Conservation (phyloP, 2,888 invertebrate genomes). For the Cryptus viduatorius region DNA sequence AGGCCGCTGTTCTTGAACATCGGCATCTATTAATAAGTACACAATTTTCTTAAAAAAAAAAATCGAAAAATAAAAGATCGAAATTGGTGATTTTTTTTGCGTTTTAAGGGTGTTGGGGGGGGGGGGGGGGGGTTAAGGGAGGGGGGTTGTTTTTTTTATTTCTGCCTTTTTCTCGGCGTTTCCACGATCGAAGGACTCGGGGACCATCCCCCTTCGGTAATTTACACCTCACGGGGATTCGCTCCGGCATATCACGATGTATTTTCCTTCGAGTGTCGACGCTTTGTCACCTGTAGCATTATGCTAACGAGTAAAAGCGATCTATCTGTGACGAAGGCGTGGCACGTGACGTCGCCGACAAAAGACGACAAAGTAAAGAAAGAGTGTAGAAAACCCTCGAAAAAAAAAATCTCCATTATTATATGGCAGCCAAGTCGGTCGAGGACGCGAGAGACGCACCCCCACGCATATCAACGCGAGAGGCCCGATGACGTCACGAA, state of each 20-base stretch:
- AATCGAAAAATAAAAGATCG: no score
- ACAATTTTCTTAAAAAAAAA: no score
- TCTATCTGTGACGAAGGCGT: conserved; percentile 3
- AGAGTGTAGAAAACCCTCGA: background rate
- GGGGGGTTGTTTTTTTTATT: no score
- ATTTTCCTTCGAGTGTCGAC: background rate
- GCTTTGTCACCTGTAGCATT: background rate
- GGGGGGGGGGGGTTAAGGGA: no score
- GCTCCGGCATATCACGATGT: background rate
- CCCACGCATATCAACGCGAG: conserved; percentile 31
- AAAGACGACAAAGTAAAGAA: conserved; percentile 4
- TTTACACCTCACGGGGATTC: no score
- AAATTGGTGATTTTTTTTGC: no score
- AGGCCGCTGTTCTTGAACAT: background rate
- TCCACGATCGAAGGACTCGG: no score
- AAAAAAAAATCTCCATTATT: conserved; percentile 37
- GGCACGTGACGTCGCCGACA: conserved; percentile 13
- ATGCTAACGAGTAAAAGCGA: conserved; percentile 18
- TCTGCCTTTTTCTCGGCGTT: no score
- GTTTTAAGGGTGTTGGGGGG: no score
- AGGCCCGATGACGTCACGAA: conserved; percentile 47
- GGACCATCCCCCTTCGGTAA: no score
- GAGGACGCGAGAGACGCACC: conserved; percentile 54
- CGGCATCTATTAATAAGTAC: background rate
- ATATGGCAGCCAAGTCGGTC: conserved; percentile 54